phyloP scores from a whole-genome alignment of 2,888 invertebrate species.

The Megaustenia siamemsis region DNA sequence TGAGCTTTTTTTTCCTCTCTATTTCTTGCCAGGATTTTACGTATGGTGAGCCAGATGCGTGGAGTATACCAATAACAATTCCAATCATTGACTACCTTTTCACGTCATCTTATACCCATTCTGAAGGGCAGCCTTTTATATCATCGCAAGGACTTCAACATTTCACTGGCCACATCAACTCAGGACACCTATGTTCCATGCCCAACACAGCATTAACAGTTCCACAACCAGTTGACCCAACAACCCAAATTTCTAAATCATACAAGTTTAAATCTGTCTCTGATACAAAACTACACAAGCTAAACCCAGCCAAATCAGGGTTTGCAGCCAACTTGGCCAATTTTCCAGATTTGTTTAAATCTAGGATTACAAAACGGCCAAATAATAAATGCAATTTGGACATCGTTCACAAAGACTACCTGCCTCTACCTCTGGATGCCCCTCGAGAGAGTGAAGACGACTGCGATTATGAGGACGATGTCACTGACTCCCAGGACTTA shows the following conservation, averaged over 20 bases:
- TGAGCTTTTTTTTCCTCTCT: not conserved
- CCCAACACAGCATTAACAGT: slow-evolving; percentile 45
- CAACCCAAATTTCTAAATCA: slow-evolving; percentile 31
- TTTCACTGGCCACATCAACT: slow-evolving; percentile 25
- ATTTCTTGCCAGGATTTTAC: slow-evolving; percentile 63
- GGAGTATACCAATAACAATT: slow-evolving; percentile 67
- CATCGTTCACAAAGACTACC: slow-evolving; percentile 57
- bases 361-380: slow-evolving; percentile 53
- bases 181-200: slow-evolving; percentile 26
- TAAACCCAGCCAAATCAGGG: slow-evolving; percentile 56
- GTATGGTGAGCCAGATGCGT: slow-evolving; percentile 70
- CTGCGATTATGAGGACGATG: slow-evolving; percentile 57
- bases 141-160: slow-evolving; percentile 25
- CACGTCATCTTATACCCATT: slow-evolving; percentile 3
- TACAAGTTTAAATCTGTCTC: slow-evolving; percentile 56
- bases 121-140: slow-evolving; percentile 29
- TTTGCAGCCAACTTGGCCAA: slow-evolving; percentile 59
- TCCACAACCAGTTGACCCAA: slow-evolving; percentile 2
- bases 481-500: slow-evolving; percentile 57
- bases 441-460: slow-evolving; percentile 55
- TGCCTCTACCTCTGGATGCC: slow-evolving; percentile 59
- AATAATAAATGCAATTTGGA: slow-evolving; percentile 50
- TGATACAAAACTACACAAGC: slow-evolving; percentile 59
- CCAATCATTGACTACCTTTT: slow-evolving; percentile 71
- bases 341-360: slow-evolving; percentile 56